Conservation (phyloP, 1,140 invertebrate species). For the Idris sp. region DNA sequence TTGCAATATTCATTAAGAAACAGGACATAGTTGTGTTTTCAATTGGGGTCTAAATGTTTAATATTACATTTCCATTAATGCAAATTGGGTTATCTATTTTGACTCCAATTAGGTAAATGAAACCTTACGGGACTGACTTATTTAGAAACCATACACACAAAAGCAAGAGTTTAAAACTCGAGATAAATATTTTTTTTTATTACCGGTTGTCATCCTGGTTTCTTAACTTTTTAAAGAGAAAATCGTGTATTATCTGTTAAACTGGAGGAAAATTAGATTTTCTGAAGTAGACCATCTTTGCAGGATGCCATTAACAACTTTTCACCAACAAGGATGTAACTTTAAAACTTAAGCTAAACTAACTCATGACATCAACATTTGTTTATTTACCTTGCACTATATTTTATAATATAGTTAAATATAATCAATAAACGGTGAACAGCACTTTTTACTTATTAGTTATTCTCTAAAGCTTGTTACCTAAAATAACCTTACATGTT, state of each 20-base stretch:
- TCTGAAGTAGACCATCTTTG: constrained; percentile 9
- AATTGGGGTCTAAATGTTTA: constrained; percentile 37
- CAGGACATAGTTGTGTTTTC: constrained; percentile 25
- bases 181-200: not conserved
- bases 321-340: too few relatives aligned
- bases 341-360: constrained; percentile 8
- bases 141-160: not conserved
- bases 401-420: too few relatives aligned
- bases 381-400: too few relatives aligned
- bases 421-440: too few relatives aligned
- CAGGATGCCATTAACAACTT: constrained; percentile 21
- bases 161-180: too few relatives aligned
- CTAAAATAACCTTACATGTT: too few relatives aligned
- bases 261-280: constrained; percentile 10
- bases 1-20: constrained; percentile 45
- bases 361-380: too few relatives aligned
- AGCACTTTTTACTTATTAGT: too few relatives aligned
- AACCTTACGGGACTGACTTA: constrained; percentile 8
- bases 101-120: constrained; percentile 32
- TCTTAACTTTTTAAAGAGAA: not conserved
- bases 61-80: constrained; percentile 51
- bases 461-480: too few relatives aligned
- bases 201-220: too few relatives aligned
- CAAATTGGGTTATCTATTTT: constrained; percentile 46
- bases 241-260: not conserved